Base-by-base conservation (phyloP, 2,888 invertebrate species). In the Eurois occulta region DNA sequence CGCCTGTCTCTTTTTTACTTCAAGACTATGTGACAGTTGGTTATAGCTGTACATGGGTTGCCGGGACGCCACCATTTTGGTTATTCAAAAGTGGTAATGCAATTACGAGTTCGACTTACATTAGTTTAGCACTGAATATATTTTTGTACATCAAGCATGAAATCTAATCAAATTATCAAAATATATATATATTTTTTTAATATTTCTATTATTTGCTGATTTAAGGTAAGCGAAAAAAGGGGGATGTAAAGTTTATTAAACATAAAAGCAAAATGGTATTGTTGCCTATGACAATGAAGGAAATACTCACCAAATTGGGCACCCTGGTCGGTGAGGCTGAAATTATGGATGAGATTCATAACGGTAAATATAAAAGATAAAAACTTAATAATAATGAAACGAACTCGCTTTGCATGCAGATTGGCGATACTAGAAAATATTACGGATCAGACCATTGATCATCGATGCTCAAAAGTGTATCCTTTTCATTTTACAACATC, bases 271-370 rank as follows among this genome's bases (percentile, higher is more conserved):
- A 65, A 41, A 66, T 69, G 10, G 16, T 6, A 35, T 21, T 24
- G 0, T 66, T 68, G 28, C 77, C 83, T 3, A 76, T 72, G 69
- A 70, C 60, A 13, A 38, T 78, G 66, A 55, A 65, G 6, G 84
- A 83, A 78, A 74, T 83, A 62, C 28, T 73, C 4, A 52, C n/a
- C 1, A 86, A 83, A 28, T 24, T 83, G 64, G 46, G 78, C 5
- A 77, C 62, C 7, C 6, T 24, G 13, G 41, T 35, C 1, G 83
- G 83, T 6, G 52, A 73, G 18, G 66, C 72, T 28, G 83, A 83
- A 71, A 73, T 83, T 7, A 21, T 86, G 28, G 32, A 78, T n/a
- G 73, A 69, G 16, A 78, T 86, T 16, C n/a, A 43, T 58, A 55
- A 72, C 43, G 84, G 83, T 86, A 64, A 67, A 28, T 48, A 46